phyloP scores from a whole-genome alignment of 2,888 invertebrate species.

The Nemoura dubitans region DNA sequence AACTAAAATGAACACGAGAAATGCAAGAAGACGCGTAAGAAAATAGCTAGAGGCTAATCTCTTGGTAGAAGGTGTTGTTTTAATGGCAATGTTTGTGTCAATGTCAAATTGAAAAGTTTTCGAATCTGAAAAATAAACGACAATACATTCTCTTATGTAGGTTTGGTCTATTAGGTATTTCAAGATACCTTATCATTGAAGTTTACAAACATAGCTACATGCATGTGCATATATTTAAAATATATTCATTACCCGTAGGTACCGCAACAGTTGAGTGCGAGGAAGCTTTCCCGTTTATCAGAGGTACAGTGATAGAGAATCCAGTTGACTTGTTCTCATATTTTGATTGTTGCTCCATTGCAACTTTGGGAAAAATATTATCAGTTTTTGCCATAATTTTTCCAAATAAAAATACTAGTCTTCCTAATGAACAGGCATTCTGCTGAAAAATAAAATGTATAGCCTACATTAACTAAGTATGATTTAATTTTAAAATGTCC shows the following conservation, averaged over 20 bases:
- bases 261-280: not conserved
- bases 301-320: not conserved
- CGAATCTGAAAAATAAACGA: not conserved
- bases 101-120: conserved; percentile 7
- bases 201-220: too few species aligned
- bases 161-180: not conserved
- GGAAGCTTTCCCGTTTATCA: not conserved
- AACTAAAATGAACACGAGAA: not conserved
- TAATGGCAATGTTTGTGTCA: not conserved
- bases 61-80: not conserved
- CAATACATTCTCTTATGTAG: not conserved
- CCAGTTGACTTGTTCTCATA: not conserved
- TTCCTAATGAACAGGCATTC: not conserved
- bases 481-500: too few species aligned
- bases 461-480: too few species aligned
- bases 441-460: not conserved
- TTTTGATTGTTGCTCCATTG: not conserved
- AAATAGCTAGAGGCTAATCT: not conserved
- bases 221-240: too few species aligned
- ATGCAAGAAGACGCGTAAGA: not conserved
- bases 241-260: not conserved
- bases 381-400: too few species aligned
- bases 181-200: not conserved
- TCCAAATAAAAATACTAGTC: too few species aligned
- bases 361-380: not conserved